Conservation (phyloP, 2,113 vertebrate genomes). For the Fregata magnificens region DNA sequence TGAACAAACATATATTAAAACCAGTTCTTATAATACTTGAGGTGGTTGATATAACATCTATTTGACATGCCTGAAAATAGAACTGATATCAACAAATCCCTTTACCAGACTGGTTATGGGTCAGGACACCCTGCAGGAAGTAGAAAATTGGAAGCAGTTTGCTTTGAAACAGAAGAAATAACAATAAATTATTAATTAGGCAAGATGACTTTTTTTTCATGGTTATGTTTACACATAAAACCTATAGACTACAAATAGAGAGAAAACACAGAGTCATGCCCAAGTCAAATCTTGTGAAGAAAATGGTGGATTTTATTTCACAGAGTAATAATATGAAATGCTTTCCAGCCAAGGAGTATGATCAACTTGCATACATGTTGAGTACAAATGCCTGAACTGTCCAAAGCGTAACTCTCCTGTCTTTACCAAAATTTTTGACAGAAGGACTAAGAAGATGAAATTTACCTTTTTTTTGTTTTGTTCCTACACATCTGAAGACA, state of each 20-base stretch:
- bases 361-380: not conserved
- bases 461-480: not conserved
- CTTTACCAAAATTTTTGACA: not conserved
- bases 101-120: not conserved
- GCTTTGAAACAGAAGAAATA: not conserved
- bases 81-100: not conserved
- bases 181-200: conserved; percentile 15
- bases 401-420: not conserved
- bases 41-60: not conserved
- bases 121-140: not conserved
- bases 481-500: not conserved
- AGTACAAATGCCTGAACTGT: not conserved
- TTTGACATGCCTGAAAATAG: not conserved
- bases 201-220: not conserved
- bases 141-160: not conserved
- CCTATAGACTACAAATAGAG: not conserved
- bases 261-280: not conserved
- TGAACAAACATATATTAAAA: not conserved
- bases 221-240: not conserved
- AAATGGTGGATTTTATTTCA: not conserved
- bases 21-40: not conserved
- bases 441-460: not conserved
- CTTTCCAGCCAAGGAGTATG: not conserved
- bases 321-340: not conserved
- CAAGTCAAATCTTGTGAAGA: not conserved